phyloP scores from a whole-genome alignment of 2,888 invertebrate genomes.

The Tetramorium bicarinatum region DNA sequence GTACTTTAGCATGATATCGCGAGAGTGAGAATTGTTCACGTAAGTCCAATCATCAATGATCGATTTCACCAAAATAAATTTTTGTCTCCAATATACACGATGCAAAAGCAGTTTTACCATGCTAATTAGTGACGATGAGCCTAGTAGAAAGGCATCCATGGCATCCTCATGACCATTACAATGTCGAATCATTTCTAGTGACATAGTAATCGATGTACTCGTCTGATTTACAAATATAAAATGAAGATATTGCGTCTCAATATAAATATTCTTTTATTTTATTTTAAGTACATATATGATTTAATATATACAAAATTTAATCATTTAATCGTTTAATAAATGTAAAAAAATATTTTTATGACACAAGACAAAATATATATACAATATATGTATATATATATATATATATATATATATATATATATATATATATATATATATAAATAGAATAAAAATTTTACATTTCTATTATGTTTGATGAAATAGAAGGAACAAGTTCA shows the following conservation, averaged over 20 bases:
- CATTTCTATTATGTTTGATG: neutral
- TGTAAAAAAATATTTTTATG: neutral
- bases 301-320: neutral
- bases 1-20: conserved; percentile 22
- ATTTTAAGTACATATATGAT: neutral
- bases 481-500: neutral
- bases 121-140: conserved; percentile 4
- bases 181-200: conserved; percentile 27
- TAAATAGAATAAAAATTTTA: neutral
- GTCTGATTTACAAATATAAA: neutral
- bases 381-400: too few relatives aligned
- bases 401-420: too few relatives aligned
- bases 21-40: neutral
- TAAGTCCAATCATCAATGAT: conserved; percentile 25
- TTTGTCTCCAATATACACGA: conserved; percentile 35
- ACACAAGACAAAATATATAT: neutral
- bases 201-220: conserved; percentile 25
- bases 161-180: conserved; percentile 22
- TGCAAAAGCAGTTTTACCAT: conserved; percentile 35
- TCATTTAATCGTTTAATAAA: neutral
- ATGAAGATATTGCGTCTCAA: neutral
- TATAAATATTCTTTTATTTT: neutral
- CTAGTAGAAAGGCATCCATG: conserved; percentile 11
- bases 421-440: too few relatives aligned
- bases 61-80: neutral